A percentile compares a stretch with the other conserved stretches of the same genome.
Conservation (phyloP, 2,113 vertebrate species). For the Natator depressus region DNA sequence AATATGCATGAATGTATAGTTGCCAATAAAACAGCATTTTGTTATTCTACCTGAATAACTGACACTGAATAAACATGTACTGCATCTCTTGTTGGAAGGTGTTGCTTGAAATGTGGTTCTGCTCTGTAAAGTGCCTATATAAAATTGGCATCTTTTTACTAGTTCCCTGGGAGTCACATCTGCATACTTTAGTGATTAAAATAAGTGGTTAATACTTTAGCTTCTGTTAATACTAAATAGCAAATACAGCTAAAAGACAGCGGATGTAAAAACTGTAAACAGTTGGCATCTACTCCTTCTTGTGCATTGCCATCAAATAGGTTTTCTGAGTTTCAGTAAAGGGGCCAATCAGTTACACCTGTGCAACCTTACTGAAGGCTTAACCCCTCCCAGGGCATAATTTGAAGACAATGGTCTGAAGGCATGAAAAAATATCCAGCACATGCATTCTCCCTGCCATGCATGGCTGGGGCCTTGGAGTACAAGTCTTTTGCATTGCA, state of each 20-base stretch:
- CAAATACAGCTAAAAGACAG: conserved; percentile 44
- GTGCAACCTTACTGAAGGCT: not conserved
- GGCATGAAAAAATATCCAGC: not conserved
- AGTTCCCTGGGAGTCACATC: conserved; percentile 25
- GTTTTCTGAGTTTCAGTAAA: not conserved
- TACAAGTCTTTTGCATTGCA: not conserved
- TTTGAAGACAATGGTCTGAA: conserved; percentile 33
- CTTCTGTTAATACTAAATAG: conserved; percentile 61
- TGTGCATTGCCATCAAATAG: conserved; percentile 34
- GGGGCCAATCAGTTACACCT: not conserved
- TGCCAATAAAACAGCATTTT: conserved; percentile 18
- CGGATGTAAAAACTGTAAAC: conserved; percentile 17
- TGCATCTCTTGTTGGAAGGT: conserved; percentile 35
- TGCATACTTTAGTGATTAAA: conserved; percentile 57
- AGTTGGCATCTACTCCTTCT: conserved; percentile 16
- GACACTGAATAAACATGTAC: conserved; percentile 46
- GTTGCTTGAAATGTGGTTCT: not conserved
- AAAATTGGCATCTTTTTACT: conserved; percentile 46
- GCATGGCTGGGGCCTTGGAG: not conserved
- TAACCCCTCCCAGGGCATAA: conserved; percentile 15
- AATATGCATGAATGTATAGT: conserved; percentile 20
- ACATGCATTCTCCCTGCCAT: not conserved
- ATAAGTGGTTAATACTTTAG: conserved; percentile 65
- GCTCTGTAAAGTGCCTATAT: not conserved
- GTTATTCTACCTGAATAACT: not conserved